These are phyloP conservation scores for Scaptomyza parva DNA, from an alignment of 2,888 invertebrate genomes.

Conservation along the genomic window DNA sequence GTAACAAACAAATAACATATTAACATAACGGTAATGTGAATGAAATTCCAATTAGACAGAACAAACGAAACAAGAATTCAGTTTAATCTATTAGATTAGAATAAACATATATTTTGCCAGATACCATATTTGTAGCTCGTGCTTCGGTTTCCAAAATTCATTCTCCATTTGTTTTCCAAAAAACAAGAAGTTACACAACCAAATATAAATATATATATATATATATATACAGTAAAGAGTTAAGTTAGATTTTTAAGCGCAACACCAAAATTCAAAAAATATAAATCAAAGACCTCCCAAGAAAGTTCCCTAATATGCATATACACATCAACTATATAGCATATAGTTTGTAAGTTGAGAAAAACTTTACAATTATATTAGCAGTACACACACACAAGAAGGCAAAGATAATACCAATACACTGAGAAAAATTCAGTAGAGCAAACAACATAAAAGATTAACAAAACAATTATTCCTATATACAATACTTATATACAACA, in stretches of 20 bases:
- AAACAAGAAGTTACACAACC: constrained; percentile 33
- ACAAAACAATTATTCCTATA: constrained; percentile 82
- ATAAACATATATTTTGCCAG: constrained; percentile 13
- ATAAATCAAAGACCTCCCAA: constrained; percentile 79
- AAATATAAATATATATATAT: constrained; percentile 23
- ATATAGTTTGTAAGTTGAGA: constrained; percentile 61
- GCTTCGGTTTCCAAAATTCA: constrained; percentile 66
- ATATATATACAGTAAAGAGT: constrained; percentile 19
- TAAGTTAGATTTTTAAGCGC: constrained; percentile 48
- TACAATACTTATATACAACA: constrained; percentile 79
- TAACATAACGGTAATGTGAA: constrained; percentile 50
- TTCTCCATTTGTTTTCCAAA: constrained; percentile 32
- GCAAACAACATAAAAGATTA: constrained; percentile 64
- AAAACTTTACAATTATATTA: constrained; percentile 47
- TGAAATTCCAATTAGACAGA: constrained; percentile 61
- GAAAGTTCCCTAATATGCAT: constrained; percentile 73
- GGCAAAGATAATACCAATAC: constrained; percentile 7
- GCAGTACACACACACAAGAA: constrained; percentile 17
- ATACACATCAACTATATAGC: constrained; percentile 63
- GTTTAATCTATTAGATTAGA: constrained; percentile 22
- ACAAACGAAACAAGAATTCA: constrained; percentile 24
- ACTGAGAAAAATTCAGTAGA: constrained; percentile 26
- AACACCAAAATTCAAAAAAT: constrained; percentile 59
- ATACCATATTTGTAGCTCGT: constrained; percentile 34
- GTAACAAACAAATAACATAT: constrained; percentile 33